A percentile compares a stretch with the other conserved stretches of the same genome.
Conservation (phyloP, 53 echinoderm and acorn worm species). For the Actinopyga echinites region DNA sequence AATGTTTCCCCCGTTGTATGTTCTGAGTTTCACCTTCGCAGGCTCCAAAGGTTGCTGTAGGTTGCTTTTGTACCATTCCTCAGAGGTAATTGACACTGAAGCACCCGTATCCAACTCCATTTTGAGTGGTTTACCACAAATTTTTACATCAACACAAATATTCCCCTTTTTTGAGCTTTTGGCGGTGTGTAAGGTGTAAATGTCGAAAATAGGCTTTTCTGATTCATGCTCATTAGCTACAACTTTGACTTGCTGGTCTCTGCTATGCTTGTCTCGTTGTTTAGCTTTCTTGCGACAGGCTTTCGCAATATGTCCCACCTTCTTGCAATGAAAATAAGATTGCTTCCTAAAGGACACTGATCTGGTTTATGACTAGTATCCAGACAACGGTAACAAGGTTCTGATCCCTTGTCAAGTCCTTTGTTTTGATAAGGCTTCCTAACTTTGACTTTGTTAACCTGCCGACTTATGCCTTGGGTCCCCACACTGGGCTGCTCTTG, state of each 20-base stretch:
- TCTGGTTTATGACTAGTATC: not conserved
- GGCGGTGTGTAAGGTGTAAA: conserved; percentile 31
- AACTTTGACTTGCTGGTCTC: not conserved
- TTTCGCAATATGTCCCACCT: conserved; percentile 58
- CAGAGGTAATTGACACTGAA: not conserved
- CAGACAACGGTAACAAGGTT: conserved; percentile 2
- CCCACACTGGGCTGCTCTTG: not conserved
- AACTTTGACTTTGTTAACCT: not conserved
- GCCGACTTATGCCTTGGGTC: not conserved
- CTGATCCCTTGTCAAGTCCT: not conserved
- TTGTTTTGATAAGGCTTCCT: not conserved
- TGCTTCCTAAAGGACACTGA: not conserved
- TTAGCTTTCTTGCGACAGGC: conserved; percentile 48
- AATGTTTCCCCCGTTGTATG: conserved; percentile 35
- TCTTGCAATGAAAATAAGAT: conserved; percentile 41
- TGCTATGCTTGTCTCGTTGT: not conserved
- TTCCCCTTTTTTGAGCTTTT: not conserved
- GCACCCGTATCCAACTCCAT: conserved; percentile 47
- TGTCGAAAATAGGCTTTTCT: not conserved
- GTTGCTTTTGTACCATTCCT: conserved; percentile 26
- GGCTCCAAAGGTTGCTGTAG: conserved; percentile 5
- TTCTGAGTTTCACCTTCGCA: conserved; percentile 20
- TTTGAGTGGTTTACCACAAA: not conserved
- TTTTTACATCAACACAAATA: conserved; percentile 7
- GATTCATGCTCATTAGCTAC: not conserved